Percentiles rank a stretch among this genome's conserved stretches.
Evolutionary conservation across 2,888 invertebrate species (phyloP).

Genomic region (Melangyna quadrimaculata): DNA sequence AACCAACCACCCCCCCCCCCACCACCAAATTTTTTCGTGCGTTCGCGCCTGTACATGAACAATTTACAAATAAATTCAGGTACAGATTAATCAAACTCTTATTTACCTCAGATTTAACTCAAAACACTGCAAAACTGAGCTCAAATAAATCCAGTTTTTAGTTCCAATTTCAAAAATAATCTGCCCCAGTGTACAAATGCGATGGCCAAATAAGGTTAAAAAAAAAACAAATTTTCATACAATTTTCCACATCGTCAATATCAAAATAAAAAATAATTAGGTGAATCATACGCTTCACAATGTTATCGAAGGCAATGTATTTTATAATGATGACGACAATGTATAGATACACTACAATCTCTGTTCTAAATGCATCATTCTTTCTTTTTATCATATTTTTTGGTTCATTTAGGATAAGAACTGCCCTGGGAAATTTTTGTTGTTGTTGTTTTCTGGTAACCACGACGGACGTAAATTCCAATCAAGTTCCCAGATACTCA

Average conservation of each 20-base stretch:
- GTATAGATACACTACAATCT: neutral
- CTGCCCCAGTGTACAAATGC: neutral
- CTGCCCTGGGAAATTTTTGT: neutral
- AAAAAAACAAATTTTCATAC: neutral
- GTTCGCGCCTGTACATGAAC: too few species aligned
- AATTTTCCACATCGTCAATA: conserved; percentile 4
- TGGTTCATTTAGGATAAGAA: neutral
- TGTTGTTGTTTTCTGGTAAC: neutral
- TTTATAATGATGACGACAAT: conserved; percentile 6
- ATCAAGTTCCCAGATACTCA: neutral
- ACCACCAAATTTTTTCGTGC: too few species aligned
- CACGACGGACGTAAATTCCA: too few species aligned
- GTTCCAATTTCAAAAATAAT: neutral
- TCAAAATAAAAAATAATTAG: neutral
- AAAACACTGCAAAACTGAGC: too few species aligned
- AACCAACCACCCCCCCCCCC: too few species aligned
- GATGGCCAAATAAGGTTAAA: neutral
- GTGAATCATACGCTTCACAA: conserved; percentile 10
- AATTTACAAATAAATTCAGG: too few species aligned
- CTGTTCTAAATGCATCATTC: neutral
- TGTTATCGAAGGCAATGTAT: neutral
- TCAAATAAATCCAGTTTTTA: too few species aligned
- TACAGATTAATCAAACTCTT: too few species aligned
- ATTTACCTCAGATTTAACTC: too few species aligned
- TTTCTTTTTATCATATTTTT: neutral